These are phyloP conservation scores for Tenebrio molitor DNA, from an alignment of 1,140 invertebrate species.

Conservation along the genomic window DNA sequence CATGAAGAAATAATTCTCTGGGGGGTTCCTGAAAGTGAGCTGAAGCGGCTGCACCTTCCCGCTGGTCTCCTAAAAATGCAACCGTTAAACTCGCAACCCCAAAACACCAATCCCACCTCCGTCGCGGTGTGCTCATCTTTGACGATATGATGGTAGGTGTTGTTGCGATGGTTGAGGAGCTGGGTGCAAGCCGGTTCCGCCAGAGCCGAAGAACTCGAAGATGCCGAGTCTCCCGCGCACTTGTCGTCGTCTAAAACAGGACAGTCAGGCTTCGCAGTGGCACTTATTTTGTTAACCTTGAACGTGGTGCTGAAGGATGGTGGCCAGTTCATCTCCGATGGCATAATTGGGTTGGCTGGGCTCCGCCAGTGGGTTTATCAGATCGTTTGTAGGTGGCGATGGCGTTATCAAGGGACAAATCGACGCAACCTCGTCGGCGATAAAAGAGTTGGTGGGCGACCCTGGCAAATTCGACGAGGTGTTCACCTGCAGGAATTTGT, in stretches of 20 bases:
- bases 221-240: slow-evolving; percentile 63
- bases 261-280: not conserved
- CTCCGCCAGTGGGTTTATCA: slow-evolving; percentile 68
- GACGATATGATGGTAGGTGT: slow-evolving; percentile 67
- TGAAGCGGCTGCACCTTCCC: slow-evolving; percentile 67
- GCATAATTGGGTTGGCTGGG: slow-evolving; percentile 55
- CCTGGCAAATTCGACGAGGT: slow-evolving; percentile 46
- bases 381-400: slow-evolving; percentile 67
- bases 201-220: slow-evolving; percentile 67
- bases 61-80: slow-evolving; percentile 58
- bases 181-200: slow-evolving; percentile 68
- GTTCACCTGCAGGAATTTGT: slow-evolving; percentile 55
- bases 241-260: slow-evolving; percentile 42
- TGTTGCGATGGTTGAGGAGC: slow-evolving; percentile 66
- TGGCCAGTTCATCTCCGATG: slow-evolving; percentile 61
- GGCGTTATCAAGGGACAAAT: slow-evolving; percentile 71
- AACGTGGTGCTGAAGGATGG: slow-evolving; percentile 64
- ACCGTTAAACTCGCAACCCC: not conserved
- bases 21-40: slow-evolving; percentile 71
- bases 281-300: slow-evolving; percentile 57
- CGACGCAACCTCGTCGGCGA: slow-evolving; percentile 70
- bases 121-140: slow-evolving; percentile 63
- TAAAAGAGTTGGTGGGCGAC: slow-evolving; percentile 61
- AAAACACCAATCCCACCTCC: slow-evolving; percentile 57
- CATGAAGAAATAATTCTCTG: slow-evolving; percentile 77